Base-by-base conservation (phyloP, 2,888 invertebrate species). In the Rhagophthalmus giganteus region DNA sequence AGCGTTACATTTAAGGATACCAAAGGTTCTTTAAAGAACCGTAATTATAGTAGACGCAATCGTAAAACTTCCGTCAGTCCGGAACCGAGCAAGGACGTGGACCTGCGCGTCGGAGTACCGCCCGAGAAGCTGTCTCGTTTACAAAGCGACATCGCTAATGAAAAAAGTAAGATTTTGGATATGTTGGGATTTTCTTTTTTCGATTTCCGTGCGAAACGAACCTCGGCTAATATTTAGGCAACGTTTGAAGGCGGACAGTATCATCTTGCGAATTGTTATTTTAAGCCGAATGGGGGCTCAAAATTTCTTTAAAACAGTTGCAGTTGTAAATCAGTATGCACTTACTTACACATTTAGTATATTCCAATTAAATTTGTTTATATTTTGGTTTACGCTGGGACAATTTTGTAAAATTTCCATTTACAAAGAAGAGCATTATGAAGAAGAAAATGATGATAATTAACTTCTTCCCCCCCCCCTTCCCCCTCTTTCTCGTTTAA, bases 21-120 rank as follows among this genome's bases (percentile, higher is more conserved):
- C 27, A 81, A 79, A 66, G 78, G 77, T 58, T 78, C 78, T 60
- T 75, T 78, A 67, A 81, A 80, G 73, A 80, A 81, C 64, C 78
- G 84, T 44, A 81, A 82, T 70, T 87, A 86, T 76, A 79, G 85
- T 69, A 76, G 85, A 46, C 78, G 86, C 46, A 85, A 85, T 71
- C 77, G 81, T 57, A 81, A 81, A 55, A 78, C 77, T 60, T 82
- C 81, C 14, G 77, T 78, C 64, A 85, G 81, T 71, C 83, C 81
- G 16, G 81, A 80, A 60, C 71, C 58, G 5, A 65, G 62, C 41
- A 56, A 57, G 15, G 77, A 77, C 61, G 71, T 74, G 30, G 77
- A 77, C 62, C 63, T 76, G 10, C 65, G 76, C 27, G 40, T 71
- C n/a, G 57, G 60, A 20, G 72, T 61, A 27, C 73, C 73, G 2